Base-by-base conservation (phyloP, 2,888 invertebrate genomes). In the Crossocerus cetratus region DNA sequence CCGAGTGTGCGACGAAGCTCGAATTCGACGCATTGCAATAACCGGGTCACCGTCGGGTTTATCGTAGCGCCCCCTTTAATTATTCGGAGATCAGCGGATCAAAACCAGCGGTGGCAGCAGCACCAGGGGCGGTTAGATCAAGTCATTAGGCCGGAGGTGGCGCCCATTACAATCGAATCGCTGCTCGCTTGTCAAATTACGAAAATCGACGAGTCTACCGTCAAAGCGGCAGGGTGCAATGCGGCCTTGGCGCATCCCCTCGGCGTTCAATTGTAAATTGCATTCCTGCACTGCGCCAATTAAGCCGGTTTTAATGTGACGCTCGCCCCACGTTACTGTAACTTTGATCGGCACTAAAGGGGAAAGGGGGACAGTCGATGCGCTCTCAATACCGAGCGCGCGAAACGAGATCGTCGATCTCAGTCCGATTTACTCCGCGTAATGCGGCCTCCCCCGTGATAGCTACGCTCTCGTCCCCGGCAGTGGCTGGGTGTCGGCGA, bases 351-450 rank as follows among this genome's bases (percentile, higher is more conserved):
- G 16, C 68, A 56, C 49, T 69, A 55, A 77, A 79, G 68, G 32
- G 65, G 58, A 63, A 67, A 70, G 69, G 58, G 22, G 11, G 53
- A 57, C 55, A 64, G 69, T 62, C 21, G n/a, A 65, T 11, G 49
- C 16, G 49, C 14, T 16, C 16, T 14, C 49, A 5, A 49, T 49
- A 4, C 3, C 49, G 49, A 49, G 49, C 5, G 60, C 55, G 69
- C 62, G 64, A 54, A 72, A 65, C 67, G 65, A 71, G 62, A 78
- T 71, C 63, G 65, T 59, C 72, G 69, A 77, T 81, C 74, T 76
- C 23, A 32, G 53, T 72, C 64, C 69, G 74, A 81, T 81, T 78
- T 75, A 81, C 62, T 64, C 67, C 42, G 56, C 69, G 74, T 57
- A 67, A 69, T 56, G 65, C 62, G 53, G 58, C 54, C 64, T 54